phyloP scores from a whole-genome alignment of 2,797 vertebrate species.

The Picus viridis region DNA sequence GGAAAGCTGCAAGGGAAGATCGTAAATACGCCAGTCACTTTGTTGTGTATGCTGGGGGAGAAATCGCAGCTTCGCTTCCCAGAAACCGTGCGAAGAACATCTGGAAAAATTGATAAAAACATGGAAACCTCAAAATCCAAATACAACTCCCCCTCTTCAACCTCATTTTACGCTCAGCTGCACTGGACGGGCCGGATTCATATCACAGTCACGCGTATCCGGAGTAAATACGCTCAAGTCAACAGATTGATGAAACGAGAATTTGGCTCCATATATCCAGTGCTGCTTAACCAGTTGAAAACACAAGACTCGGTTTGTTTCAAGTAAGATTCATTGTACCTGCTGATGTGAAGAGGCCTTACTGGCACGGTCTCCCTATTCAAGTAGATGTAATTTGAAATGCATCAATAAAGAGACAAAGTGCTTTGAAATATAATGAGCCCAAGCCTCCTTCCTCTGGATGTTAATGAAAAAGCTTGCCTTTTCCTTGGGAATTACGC shows the following conservation, averaged over 20 bases:
- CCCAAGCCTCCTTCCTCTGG: background rate
- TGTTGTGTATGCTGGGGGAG: constrained; percentile 37
- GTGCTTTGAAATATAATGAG: background rate
- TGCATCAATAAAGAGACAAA: constrained; percentile 1
- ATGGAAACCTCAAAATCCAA: constrained; percentile 22
- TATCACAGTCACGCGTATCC: background rate
- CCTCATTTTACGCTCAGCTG: background rate
- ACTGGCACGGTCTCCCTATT: background rate
- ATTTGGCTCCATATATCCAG: background rate
- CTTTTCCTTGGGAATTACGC: background rate
- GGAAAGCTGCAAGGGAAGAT: constrained; percentile 62
- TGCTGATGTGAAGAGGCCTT: background rate
- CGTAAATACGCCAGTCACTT: constrained; percentile 66
- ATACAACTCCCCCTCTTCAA: constrained; percentile 16
- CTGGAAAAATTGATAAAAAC: constrained; percentile 68
- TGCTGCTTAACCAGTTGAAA: background rate
- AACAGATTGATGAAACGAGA: background rate
- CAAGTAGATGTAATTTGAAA: background rate
- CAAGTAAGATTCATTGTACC: background rate
- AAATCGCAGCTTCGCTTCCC: constrained; percentile 4
- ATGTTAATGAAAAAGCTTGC: background rate
- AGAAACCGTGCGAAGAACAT: constrained; percentile 64
- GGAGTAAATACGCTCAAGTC: background rate
- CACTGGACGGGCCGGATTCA: background rate
- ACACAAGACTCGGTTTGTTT: background rate